These are phyloP conservation scores for Melipona bicolor DNA, from an alignment of 2,888 invertebrate species.

Conservation along the genomic window DNA sequence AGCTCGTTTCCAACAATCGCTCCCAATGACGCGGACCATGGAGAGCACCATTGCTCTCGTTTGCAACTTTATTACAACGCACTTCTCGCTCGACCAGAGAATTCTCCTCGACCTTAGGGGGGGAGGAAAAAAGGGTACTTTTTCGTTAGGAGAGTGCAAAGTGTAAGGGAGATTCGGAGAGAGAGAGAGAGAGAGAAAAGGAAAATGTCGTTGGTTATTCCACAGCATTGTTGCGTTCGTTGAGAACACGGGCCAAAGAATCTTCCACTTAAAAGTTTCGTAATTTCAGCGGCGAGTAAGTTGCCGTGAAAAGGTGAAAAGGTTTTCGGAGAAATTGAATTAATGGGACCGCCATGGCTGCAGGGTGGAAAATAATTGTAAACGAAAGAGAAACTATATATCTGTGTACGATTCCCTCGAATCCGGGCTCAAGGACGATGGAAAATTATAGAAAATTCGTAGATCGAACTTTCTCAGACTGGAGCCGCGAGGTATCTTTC, in stretches of 20 bases:
- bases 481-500: too few species aligned
- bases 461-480: too few species aligned
- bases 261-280: slow-evolving; percentile 15
- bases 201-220: slow-evolving; percentile 42
- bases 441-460: not conserved
- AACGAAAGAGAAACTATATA: slow-evolving; percentile 18
- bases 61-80: slow-evolving; percentile 10
- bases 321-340: slow-evolving; percentile 16
- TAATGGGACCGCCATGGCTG: not conserved
- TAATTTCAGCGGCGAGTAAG: slow-evolving; percentile 39
- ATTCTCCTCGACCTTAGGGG: slow-evolving; percentile 33
- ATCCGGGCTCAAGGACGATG: not conserved
- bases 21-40: slow-evolving; percentile 18
- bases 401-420: not conserved
- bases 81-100: slow-evolving; percentile 21
- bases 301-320: slow-evolving; percentile 20
- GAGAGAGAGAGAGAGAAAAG: not conserved
- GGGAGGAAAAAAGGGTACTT: slow-evolving; percentile 9
- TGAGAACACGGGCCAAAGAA: slow-evolving; percentile 22
- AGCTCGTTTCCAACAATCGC: slow-evolving; percentile 43
- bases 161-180: slow-evolving; percentile 15
- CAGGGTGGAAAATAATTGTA: not conserved
- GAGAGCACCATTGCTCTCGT: slow-evolving; percentile 22
- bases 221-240: slow-evolving; percentile 42
- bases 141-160: slow-evolving; percentile 21